Evolutionary conservation across 2,797 vertebrate genomes (phyloP).

Genomic region (Notolepis coatsorum): DNA sequence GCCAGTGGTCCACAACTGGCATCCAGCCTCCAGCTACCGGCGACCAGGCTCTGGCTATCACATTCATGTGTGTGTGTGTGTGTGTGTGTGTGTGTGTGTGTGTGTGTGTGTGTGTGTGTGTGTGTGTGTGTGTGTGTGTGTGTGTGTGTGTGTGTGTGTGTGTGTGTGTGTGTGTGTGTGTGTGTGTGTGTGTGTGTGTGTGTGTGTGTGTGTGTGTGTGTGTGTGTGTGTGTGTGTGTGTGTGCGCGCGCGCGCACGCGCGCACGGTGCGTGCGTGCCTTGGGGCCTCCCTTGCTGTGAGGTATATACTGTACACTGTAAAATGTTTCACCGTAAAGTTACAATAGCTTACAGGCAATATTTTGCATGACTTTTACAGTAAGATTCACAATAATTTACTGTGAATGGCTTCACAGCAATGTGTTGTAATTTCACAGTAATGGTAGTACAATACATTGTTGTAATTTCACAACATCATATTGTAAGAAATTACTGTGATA

Average conservation of each 20-base stretch:
- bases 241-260: neutral
- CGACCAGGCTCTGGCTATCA: slow-evolving; percentile 58
- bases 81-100: neutral
- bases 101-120: slow-evolving; percentile 15
- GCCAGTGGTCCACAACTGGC: slow-evolving; percentile 57
- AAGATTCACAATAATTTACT: too few species aligned
- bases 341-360: too few species aligned
- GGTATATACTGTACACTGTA: too few species aligned
- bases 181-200: neutral
- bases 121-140: slow-evolving; percentile 43
- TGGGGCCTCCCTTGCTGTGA: slow-evolving; percentile 57
- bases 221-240: neutral
- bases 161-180: slow-evolving; percentile 3
- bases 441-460: too few species aligned
- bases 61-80: slow-evolving; percentile 36
- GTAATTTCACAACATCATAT: too few species aligned
- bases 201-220: slow-evolving; percentile 3
- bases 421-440: too few species aligned
- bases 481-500: too few species aligned
- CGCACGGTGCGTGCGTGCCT: slow-evolving; percentile 4
- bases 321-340: too few species aligned
- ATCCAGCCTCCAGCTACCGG: slow-evolving; percentile 56
- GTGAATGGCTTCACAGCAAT: too few species aligned
- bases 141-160: slow-evolving; percentile 32
- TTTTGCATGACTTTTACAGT: too few species aligned